Percentiles rank a stretch among this genome's conserved stretches.
These are phyloP conservation scores for Drosophila nigricruria DNA, from an alignment of 2,888 invertebrate genomes.

Conservation along the genomic window DNA sequence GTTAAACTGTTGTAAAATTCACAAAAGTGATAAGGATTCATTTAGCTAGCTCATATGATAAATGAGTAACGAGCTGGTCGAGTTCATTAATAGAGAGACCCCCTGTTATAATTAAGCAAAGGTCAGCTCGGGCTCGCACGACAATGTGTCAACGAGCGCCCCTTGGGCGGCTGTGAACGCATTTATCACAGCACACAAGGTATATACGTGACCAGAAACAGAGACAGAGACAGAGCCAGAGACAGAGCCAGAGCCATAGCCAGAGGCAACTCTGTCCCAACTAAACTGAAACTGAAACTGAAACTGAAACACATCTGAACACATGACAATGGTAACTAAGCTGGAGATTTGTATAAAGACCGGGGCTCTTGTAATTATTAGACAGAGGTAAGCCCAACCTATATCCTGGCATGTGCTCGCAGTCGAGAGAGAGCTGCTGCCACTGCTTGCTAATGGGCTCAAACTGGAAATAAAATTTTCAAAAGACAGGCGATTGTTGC, in stretches of 20 bases:
- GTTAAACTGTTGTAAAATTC: background rate
- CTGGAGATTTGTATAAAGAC: conserved; percentile 33
- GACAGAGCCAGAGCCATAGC: too few relatives aligned
- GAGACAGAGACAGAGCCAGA: conserved; percentile 1
- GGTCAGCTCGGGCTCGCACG: conserved; percentile 43
- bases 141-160: conserved; percentile 64
- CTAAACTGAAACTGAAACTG: conserved; percentile 39
- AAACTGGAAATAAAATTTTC: conserved; percentile 50
- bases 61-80: conserved; percentile 9
- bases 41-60: conserved; percentile 25
- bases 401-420: background rate
- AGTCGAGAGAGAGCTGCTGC: conserved; percentile 9
- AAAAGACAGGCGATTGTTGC: conserved; percentile 38
- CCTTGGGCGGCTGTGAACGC: conserved; percentile 13
- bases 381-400: conserved; percentile 3
- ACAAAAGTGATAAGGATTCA: background rate
- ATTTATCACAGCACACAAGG: conserved; percentile 56
- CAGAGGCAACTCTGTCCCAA: conserved; percentile 5
- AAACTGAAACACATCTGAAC: conserved; percentile 28
- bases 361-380: conserved; percentile 48
- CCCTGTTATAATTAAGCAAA: conserved; percentile 63
- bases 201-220: conserved; percentile 60
- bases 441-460: conserved; percentile 33
- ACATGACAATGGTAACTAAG: conserved; percentile 15
- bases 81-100: conserved; percentile 49